Evolutionary conservation across 1,140 invertebrate species (phyloP).

Genomic region (Hetaerina americana): DNA sequence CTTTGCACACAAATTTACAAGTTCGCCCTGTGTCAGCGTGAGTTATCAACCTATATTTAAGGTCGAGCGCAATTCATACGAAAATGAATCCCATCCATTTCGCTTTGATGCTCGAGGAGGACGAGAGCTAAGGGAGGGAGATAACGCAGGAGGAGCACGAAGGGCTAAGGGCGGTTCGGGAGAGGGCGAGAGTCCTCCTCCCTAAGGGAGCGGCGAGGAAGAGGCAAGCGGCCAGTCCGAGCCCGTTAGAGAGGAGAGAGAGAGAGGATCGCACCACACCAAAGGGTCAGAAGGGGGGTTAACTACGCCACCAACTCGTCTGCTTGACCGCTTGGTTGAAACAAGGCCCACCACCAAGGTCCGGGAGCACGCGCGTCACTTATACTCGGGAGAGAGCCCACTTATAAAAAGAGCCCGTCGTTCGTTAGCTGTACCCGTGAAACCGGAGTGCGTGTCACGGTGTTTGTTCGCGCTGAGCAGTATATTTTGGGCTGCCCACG

Average conservation of each 20-base stretch:
- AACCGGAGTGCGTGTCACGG: background rate
- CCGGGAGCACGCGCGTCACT: background rate
- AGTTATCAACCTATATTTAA: slow-evolving; percentile 1
- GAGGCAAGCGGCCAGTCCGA: background rate
- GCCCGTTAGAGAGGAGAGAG: background rate
- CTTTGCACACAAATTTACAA: background rate
- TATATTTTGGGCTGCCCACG: background rate
- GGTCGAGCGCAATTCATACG: background rate
- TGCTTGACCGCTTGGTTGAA: background rate
- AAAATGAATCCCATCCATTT: background rate
- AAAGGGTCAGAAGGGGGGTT: background rate
- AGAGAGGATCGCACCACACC: background rate
- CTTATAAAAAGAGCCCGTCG: background rate
- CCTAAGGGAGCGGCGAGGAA: too few relatives aligned
- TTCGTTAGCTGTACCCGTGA: background rate
- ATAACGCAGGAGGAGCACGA: background rate
- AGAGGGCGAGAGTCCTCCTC: too few relatives aligned
- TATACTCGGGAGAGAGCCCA: background rate
- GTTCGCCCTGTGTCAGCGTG: background rate
- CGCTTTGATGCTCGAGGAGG: background rate
- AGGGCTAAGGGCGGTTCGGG: too few relatives aligned
- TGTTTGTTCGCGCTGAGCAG: background rate
- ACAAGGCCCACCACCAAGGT: background rate
- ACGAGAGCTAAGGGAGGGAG: background rate
- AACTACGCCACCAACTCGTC: background rate